Percentiles rank a stretch among this genome's conserved stretches.
phyloP scores from a whole-genome alignment of 2,113 vertebrate genomes.

The Nicator chloris region DNA sequence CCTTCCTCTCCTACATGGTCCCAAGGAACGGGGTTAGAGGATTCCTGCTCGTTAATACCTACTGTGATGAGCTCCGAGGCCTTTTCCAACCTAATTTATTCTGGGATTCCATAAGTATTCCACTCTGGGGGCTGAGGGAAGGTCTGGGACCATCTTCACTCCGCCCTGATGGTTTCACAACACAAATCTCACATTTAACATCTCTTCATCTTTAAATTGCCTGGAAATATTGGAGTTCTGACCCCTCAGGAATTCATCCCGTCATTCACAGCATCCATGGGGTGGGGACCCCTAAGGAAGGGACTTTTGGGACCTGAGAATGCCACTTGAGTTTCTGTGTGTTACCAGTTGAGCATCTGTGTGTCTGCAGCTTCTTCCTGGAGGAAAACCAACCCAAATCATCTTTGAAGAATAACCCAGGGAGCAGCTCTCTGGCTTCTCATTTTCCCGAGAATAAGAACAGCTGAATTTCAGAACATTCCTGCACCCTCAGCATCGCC shows the following conservation, averaged over 20 bases:
- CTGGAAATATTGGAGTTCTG: not conserved
- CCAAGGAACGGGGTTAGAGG: not conserved
- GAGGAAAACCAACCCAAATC: not conserved
- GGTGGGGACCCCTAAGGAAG: not conserved
- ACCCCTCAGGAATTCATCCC: not conserved
- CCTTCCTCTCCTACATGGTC: not conserved
- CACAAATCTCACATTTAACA: not conserved
- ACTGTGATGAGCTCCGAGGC: not conserved
- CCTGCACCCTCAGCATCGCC: not conserved
- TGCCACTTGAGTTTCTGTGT: not conserved
- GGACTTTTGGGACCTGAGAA: not conserved
- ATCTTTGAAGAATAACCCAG: too few relatives aligned
- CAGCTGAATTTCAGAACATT: not conserved
- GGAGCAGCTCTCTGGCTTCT: not conserved
- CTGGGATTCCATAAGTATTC: not conserved
- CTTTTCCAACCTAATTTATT: not conserved
- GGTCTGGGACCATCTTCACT: not conserved
- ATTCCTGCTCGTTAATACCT: accelerated
- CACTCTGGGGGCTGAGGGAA: not conserved
- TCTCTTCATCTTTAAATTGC: not conserved
- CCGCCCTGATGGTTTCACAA: not conserved
- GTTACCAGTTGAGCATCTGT: not conserved
- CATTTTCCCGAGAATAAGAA: not conserved
- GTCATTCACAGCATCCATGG: not conserved
- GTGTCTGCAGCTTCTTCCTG: not conserved